Base-by-base conservation (phyloP, 2,113 vertebrate species). In the Laterallus jamaicensis region DNA sequence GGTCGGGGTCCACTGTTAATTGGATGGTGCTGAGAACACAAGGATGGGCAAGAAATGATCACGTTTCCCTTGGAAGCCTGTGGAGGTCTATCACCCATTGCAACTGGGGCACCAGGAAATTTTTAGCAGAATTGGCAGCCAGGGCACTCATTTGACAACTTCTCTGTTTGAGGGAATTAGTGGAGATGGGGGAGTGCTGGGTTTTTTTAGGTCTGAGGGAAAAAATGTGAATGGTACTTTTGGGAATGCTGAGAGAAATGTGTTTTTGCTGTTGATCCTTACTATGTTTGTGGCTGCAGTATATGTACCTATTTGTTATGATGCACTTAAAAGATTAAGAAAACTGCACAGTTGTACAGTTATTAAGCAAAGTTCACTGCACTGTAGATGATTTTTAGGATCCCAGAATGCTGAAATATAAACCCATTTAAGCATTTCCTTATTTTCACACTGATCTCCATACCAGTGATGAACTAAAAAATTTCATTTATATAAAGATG, bases 21-120 rank as follows among this genome's bases (percentile, higher is more conserved):
- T 97, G 92, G 94, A 96, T 82, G 66, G n/a, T 93, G 69, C 66
- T 91, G 86, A 88, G 83, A 96, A 94, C 80, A 89, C 52, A 86
- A 86, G 9, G 44, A 86, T 88, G 70, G 52, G 86, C 62, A 78
- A 95, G 76, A 96, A 96, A 97, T 56, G 18, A 94, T 81, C 85
- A 21, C 71, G 75, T 95, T 95, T 94, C 80, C 42, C 73, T 63
- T 62, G 88, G 86, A 94, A 90, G 40, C 67, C 93, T 82, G 81
- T 50, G 84, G 49, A 91, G 74, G 49, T 15, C 90, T 86, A 75
- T 95, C 90, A 86, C 73, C 76, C 73, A 86, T 31, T 84, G 88
- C 69, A 96, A 96, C 24, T 78, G 82, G 88, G 73, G 39, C 90
- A 92, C 26, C 29, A 66, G n/a, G 35, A 90, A 89, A 86, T 40